phyloP scores from a whole-genome alignment of 2,888 invertebrate species.

The Keiferia lycopersicella region DNA sequence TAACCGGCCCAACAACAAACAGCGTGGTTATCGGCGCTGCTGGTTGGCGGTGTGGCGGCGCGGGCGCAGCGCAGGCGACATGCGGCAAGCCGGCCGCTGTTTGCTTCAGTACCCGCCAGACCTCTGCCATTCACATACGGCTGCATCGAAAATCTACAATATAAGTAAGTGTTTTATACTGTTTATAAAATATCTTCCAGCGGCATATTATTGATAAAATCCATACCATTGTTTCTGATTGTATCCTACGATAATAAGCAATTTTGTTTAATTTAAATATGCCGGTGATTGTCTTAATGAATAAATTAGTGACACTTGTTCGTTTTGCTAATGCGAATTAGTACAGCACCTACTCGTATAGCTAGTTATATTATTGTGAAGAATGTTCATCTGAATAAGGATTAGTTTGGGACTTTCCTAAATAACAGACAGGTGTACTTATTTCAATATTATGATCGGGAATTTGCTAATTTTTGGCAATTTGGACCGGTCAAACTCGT shows the following conservation, averaged over 20 bases:
- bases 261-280: not conserved
- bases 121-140: constrained; percentile 5
- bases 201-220: not conserved
- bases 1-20: constrained; percentile 16
- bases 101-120: constrained; percentile 15
- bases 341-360: too few relatives aligned
- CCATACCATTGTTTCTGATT: not conserved
- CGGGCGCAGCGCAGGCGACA: not conserved
- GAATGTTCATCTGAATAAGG: not conserved
- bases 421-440: not conserved
- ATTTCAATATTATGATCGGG: not conserved
- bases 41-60: too few relatives aligned
- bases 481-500: constrained; percentile 4
- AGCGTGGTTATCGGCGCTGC: not conserved
- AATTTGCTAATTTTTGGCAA: not conserved
- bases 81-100: not conserved
- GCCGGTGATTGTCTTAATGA: not conserved
- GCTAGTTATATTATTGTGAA: not conserved
- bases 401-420: not conserved
- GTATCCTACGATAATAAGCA: not conserved
- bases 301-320: not conserved
- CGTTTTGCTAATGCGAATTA: constrained; percentile 1
- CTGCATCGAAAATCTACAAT: not conserved
- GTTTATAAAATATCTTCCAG: not conserved
- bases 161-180: not conserved